A percentile compares a stretch with the other conserved stretches of the same genome.
Conservation (phyloP, 2,113 vertebrate species). For the Carassius gibelio region DNA sequence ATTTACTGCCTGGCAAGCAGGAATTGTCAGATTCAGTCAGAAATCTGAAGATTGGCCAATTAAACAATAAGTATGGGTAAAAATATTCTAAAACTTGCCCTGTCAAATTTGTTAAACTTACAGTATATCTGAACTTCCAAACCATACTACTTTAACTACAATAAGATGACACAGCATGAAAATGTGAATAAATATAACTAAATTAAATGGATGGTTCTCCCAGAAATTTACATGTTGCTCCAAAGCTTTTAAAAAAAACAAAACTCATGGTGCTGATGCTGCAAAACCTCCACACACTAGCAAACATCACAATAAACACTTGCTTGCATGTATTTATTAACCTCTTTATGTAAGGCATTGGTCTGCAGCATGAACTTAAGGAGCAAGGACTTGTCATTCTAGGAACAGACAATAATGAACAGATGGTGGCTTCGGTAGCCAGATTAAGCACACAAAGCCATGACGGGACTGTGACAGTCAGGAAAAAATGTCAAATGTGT, state of each 20-base stretch:
- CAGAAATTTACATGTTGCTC: too few relatives aligned
- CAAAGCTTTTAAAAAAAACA: too few relatives aligned
- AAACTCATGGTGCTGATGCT: constrained; percentile 45
- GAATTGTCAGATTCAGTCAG: neutral
- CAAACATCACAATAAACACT: constrained; percentile 12
- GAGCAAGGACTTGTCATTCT: constrained; percentile 19
- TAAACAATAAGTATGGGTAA: neutral
- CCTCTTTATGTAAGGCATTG: constrained; percentile 8
- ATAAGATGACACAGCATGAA: neutral
- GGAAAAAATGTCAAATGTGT: constrained; percentile 16
- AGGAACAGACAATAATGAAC: constrained; percentile 57
- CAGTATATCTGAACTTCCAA: neutral
- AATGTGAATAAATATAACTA: neutral
- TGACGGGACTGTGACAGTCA: constrained; percentile 48
- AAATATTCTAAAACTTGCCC: neutral
- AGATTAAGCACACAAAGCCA: constrained; percentile 82
- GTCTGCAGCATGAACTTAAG: constrained; percentile 37
- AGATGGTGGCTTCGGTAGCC: constrained; percentile 81
- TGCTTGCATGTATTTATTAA: constrained; percentile 13
- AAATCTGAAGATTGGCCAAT: neutral
- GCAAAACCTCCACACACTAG: neutral
- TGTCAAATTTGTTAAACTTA: too few relatives aligned
- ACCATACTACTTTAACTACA: neutral
- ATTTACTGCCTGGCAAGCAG: neutral
- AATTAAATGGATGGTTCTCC: too few relatives aligned